A percentile compares a stretch with the other conserved stretches of the same genome.
phyloP scores from a whole-genome alignment of 2,797 vertebrate species.

The Rousettus madagascariensis region DNA sequence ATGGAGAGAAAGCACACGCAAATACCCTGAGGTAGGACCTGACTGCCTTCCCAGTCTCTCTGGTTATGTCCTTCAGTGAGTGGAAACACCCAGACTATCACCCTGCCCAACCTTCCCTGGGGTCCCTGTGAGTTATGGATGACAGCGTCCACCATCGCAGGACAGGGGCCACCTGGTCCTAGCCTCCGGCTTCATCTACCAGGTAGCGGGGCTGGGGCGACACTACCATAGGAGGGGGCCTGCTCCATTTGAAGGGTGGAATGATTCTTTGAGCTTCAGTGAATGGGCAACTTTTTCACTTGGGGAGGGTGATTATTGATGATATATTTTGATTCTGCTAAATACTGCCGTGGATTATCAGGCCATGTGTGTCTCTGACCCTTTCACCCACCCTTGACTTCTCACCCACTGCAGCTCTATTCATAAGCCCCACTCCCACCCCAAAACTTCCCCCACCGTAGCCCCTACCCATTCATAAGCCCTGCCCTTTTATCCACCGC shows the following conservation, averaged over 20 bases:
- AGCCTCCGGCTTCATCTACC: conserved; percentile 66
- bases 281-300: neutral
- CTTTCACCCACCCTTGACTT: neutral
- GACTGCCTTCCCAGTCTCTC: neutral
- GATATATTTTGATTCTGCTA: neutral
- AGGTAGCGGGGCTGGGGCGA: conserved; percentile 58
- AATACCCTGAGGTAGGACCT: neutral
- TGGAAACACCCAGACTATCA: conserved; percentile 8
- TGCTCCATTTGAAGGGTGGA: neutral
- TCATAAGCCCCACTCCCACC: neutral
- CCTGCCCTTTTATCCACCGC: neutral
- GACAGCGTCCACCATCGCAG: conserved; percentile 70
- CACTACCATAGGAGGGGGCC: neutral
- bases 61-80: conserved; percentile 66
- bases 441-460: neutral
- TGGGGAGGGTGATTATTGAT: neutral
- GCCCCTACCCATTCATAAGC: neutral
- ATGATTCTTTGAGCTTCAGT: neutral
- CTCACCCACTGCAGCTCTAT: neutral
- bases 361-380: neutral
- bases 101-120: conserved; percentile 56
- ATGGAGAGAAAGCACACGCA: neutral
- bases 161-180: conserved; percentile 70
- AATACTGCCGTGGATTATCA: neutral
- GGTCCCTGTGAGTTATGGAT: conserved; percentile 75